Percentiles rank a stretch among this genome's conserved stretches.
Conservation (phyloP, 2,113 vertebrate species). For the Vombatus ursinus region DNA sequence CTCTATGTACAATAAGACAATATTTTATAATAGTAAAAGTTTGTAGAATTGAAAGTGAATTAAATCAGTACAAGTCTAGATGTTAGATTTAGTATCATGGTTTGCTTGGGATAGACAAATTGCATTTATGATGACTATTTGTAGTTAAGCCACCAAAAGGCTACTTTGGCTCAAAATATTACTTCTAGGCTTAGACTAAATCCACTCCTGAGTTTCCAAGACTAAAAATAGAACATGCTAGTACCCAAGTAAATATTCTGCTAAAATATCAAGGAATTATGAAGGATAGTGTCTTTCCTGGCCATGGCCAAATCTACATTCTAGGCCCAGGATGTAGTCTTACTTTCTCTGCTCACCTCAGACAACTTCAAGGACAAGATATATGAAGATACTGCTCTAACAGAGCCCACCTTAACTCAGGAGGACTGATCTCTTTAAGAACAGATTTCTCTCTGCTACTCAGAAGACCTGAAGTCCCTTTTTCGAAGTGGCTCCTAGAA, state of each 20-base stretch:
- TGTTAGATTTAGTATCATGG: not conserved
- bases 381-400: too few species aligned
- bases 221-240: not conserved
- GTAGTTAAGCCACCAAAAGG: not conserved
- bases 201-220: not conserved
- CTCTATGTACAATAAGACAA: not conserved
- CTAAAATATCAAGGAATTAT: not conserved
- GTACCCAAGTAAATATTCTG: not conserved
- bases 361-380: too few species aligned
- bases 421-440: too few species aligned
- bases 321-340: too few species aligned
- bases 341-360: too few species aligned
- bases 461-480: too few species aligned
- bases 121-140: too few species aligned
- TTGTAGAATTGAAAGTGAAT: not conserved
- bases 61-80: not conserved
- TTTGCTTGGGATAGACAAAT: too few species aligned
- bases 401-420: too few species aligned
- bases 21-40: not conserved
- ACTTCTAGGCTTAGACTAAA: not conserved
- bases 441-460: too few species aligned
- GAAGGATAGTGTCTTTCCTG: not conserved
- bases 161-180: not conserved
- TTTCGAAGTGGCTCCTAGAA: too few species aligned
- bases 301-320: not conserved